Evolutionary conservation across 2,113 vertebrate species (phyloP).

Genomic region (Scartelaos histophorus): DNA sequence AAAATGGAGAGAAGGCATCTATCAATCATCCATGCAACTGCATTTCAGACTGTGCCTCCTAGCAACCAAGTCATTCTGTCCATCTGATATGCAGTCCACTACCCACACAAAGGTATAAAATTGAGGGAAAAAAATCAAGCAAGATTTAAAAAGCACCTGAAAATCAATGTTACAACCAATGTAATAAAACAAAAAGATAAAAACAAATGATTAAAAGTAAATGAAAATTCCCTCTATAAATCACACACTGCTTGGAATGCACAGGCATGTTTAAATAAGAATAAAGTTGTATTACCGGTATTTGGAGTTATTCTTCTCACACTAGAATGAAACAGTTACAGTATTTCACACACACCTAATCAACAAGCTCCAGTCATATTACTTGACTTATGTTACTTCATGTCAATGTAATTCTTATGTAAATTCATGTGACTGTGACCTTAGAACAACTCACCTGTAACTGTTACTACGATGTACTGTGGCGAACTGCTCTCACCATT

Average conservation of each 20-base stretch:
- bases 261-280: neutral
- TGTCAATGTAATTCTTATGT: neutral
- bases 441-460: conserved; percentile 81
- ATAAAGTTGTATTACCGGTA: neutral
- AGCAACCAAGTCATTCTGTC: conserved; percentile 40
- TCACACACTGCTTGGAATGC: neutral
- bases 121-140: neutral
- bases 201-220: no score
- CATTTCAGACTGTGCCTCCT: conserved; percentile 28
- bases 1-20: neutral
- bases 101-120: neutral
- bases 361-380: conserved; percentile 11
- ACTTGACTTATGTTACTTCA: neutral
- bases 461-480: conserved; percentile 91
- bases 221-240: no score
- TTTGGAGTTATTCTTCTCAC: neutral
- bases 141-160: neutral
- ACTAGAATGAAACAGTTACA: neutral
- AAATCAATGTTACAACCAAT: neutral
- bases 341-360: neutral
- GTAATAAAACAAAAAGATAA: neutral
- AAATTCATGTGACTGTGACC: neutral
- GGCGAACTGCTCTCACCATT: conserved; percentile 75
- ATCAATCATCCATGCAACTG: conserved; percentile 7
- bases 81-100: conserved; percentile 11